Evolutionary conservation across 2,888 invertebrate species (phyloP).

Genomic region (Ormyrus labotus): DNA sequence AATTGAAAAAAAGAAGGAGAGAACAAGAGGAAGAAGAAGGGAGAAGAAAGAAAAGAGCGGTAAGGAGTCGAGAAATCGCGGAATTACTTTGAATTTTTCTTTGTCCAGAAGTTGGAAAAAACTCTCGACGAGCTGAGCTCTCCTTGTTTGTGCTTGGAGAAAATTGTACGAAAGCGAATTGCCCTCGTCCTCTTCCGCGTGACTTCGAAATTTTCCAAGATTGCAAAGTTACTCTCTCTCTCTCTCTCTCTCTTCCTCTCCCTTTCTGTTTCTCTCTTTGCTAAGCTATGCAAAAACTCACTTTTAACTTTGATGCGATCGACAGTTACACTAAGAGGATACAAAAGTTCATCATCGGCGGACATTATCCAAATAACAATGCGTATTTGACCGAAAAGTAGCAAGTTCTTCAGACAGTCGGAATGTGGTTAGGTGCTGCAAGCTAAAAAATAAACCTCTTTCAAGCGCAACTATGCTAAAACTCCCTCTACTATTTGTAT

Average conservation of each 20-base stretch:
- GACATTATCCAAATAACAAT: background rate
- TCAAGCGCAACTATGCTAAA: too few relatives aligned
- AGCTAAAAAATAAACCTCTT: too few relatives aligned
- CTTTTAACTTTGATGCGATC: conserved; percentile 31
- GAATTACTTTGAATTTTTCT: conserved; percentile 55
- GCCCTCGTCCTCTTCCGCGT: conserved; percentile 51
- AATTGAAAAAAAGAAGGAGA: conserved; percentile 32
- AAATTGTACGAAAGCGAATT: conserved; percentile 55
- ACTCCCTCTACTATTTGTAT: too few relatives aligned
- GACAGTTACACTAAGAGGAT: conserved; percentile 28
- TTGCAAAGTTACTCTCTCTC: conserved; percentile 36
- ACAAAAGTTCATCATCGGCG: conserved; percentile 32
- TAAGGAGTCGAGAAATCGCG: conserved; percentile 48
- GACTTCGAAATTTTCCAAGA: conserved; percentile 51
- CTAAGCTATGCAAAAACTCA: conserved; percentile 20
- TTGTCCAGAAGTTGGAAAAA: conserved; percentile 51
- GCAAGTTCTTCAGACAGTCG: too few relatives aligned
- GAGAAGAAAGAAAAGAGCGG: conserved; percentile 41
- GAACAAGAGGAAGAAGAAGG: conserved; percentile 31
- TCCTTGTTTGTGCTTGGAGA: conserved; percentile 48
- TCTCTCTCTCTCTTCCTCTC: background rate
- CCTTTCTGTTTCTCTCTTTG: conserved; percentile 4
- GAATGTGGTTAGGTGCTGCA: too few relatives aligned
- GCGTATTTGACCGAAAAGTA: too few relatives aligned
- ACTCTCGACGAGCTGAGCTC: conserved; percentile 25